A percentile compares a stretch with the other conserved stretches of the same genome.
phyloP scores from a whole-genome alignment of 1,140 invertebrate species.

The Aphelinus atriplicis region DNA sequence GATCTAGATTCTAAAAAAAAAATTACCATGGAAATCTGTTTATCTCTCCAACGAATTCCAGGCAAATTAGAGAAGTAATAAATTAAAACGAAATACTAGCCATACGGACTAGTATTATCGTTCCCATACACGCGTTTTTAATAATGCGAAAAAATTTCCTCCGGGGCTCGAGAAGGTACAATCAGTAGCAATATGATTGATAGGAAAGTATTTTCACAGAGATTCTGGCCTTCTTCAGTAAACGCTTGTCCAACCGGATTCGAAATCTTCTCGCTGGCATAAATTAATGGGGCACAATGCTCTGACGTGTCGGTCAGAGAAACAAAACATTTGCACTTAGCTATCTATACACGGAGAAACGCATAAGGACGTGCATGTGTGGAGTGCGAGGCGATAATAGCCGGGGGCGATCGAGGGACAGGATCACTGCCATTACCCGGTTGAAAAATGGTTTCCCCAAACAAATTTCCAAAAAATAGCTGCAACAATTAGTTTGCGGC shows the following conservation, averaged over 20 bases:
- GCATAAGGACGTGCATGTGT: neutral
- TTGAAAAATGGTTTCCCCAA: constrained; percentile 54
- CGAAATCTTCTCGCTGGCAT: neutral
- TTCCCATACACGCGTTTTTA: constrained; percentile 17
- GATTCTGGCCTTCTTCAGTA: neutral
- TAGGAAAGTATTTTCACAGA: constrained; percentile 10
- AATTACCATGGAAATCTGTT: no score
- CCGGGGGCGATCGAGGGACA: constrained; percentile 28
- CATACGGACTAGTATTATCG: constrained; percentile 13
- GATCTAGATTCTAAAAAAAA: no score
- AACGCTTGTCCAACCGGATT: neutral
- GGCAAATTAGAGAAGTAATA: neutral
- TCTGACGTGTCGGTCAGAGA: neutral
- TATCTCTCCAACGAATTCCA: no score
- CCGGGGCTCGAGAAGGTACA: neutral
- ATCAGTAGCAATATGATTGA: constrained; percentile 21
- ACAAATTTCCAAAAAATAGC: constrained; percentile 48
- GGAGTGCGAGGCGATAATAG: constrained; percentile 45
- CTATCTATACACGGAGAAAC: neutral
- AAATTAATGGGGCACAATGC: constrained; percentile 24
- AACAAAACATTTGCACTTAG: neutral
- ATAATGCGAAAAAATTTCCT: constrained; percentile 8
- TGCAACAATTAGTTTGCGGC: constrained; percentile 46
- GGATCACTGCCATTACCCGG: constrained; percentile 48
- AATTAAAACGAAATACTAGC: constrained; percentile 15